These are phyloP conservation scores for Phoebastria nigripes DNA, from an alignment of 2,797 vertebrate species.

Conservation along the genomic window DNA sequence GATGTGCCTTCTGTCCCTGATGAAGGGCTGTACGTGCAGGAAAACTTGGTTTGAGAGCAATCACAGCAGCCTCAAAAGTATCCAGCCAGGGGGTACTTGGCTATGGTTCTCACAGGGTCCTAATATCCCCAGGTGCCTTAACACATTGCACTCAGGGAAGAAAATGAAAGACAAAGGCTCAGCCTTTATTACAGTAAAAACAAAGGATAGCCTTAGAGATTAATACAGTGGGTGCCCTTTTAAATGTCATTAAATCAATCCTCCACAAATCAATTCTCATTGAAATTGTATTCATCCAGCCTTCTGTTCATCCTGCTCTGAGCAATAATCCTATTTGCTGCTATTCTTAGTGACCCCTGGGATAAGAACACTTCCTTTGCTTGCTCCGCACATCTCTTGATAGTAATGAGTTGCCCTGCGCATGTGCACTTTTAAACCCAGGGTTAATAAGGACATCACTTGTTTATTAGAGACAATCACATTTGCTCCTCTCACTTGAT, in stretches of 20 bases:
- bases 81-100: background rate
- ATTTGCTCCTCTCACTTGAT: background rate
- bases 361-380: background rate
- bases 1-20: background rate
- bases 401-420: background rate
- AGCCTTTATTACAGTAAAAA: background rate
- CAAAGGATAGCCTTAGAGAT: background rate
- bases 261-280: background rate
- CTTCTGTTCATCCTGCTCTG: background rate
- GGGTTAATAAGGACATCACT: background rate
- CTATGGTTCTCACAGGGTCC: background rate
- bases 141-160: background rate
- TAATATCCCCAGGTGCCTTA: background rate
- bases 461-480: background rate
- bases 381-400: background rate
- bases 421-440: background rate
- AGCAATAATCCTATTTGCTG: background rate
- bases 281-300: background rate
- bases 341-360: background rate
- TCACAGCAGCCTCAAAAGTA: background rate
- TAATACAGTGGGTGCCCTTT: background rate
- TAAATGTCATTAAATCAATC: background rate
- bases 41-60: background rate
- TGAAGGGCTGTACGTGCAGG: background rate
- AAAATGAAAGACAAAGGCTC: background rate